Evolutionary conservation across 64 coral and sea anemone genomes (phyloP).

Genomic region (Montipora sp.): DNA sequence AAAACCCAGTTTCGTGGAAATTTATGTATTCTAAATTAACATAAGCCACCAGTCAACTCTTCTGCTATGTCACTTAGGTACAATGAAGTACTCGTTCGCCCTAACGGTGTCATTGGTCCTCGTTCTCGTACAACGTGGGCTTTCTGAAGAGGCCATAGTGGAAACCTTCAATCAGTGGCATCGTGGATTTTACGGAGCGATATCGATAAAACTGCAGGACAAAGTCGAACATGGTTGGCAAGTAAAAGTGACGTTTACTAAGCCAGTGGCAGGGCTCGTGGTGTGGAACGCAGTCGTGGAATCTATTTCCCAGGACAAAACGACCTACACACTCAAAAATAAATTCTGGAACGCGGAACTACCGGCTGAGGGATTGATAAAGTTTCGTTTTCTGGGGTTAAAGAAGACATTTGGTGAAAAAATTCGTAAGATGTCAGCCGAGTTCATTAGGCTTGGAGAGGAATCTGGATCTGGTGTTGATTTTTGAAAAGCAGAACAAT

Average conservation of each 20-base stretch:
- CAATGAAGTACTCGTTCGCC: not conserved
- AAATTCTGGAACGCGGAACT: slow-evolving; percentile 32
- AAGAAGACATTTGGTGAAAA: not conserved
- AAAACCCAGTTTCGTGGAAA: no score
- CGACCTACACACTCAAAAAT: slow-evolving; percentile 14
- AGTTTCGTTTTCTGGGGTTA: slow-evolving; percentile 23
- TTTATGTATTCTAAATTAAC: no score
- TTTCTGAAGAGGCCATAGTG: not conserved
- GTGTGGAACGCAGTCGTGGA: slow-evolving; percentile 8
- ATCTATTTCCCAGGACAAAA: not conserved
- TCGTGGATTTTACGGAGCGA: slow-evolving; percentile 7
- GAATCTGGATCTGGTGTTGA: not conserved
- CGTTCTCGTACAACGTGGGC: not conserved
- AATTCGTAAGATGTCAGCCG: not conserved
- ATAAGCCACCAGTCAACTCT: no score
- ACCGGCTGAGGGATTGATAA: not conserved
- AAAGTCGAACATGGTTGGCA: slow-evolving; percentile 56
- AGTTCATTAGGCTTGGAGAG: slow-evolving; percentile 16
- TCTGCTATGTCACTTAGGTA: not conserved
- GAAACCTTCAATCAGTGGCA: slow-evolving; percentile 9
- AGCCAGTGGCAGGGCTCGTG: not conserved
- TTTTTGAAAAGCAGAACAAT: no score
- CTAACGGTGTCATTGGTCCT: not conserved
- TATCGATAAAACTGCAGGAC: slow-evolving; percentile 2
- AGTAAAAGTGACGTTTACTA: slow-evolving; percentile 12